Percentiles rank a stretch among this genome's conserved stretches.
phyloP scores from a whole-genome alignment of 2,797 vertebrate species.

The Ispidina picta region DNA sequence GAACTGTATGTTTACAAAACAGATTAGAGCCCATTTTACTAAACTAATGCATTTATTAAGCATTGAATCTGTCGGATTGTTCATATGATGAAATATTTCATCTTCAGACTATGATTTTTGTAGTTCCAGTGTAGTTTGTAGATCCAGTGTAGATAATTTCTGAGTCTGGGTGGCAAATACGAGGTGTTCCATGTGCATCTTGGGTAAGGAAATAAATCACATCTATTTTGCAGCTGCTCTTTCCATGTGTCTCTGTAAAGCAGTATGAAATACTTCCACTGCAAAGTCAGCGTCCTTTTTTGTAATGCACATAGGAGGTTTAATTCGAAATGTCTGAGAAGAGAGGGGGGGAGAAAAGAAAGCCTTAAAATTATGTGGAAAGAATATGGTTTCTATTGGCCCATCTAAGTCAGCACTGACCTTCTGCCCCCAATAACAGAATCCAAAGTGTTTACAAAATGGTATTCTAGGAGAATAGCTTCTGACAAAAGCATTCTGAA shows the following conservation, averaged over 20 bases:
- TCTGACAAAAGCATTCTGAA: background rate
- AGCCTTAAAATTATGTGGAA: background rate
- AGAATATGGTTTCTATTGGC: background rate
- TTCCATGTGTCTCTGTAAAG: conserved; percentile 79
- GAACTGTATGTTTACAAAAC: background rate
- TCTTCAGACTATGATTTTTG: background rate
- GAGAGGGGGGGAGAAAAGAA: background rate
- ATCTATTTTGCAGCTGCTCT: conserved; percentile 58
- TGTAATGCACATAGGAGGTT: conserved; percentile 91
- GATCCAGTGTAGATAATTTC: background rate
- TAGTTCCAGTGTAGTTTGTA: no score
- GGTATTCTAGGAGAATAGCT: background rate
- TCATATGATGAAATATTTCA: background rate
- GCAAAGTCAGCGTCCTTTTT: conserved; percentile 87
- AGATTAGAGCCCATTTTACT: background rate
- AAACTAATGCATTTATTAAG: background rate
- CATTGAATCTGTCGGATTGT: background rate
- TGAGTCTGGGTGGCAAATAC: no score
- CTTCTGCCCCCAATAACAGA: background rate
- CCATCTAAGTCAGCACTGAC: background rate
- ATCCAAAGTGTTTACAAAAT: background rate
- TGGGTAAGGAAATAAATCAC: background rate
- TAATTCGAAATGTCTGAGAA: conserved; percentile 87
- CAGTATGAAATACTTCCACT: conserved; percentile 83
- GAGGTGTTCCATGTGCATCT: background rate